phyloP scores from a whole-genome alignment of 1,140 invertebrate species.

The Hetaerina americana region DNA sequence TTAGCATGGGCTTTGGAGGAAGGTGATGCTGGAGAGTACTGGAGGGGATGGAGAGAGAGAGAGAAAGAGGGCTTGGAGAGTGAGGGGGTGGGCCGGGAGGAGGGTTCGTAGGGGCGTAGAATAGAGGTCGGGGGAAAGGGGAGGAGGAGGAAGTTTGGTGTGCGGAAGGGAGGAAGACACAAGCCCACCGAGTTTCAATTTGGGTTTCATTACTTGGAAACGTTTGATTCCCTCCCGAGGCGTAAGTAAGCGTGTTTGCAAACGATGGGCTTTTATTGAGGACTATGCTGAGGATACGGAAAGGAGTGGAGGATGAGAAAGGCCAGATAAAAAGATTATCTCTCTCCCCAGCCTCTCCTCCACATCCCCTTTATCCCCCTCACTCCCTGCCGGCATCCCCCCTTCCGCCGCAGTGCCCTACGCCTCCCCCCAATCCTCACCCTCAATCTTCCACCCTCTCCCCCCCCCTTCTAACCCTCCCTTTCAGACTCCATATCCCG shows the following conservation, averaged over 20 bases:
- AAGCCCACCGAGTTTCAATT: background rate
- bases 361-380: too few relatives aligned
- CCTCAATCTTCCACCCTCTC: too few relatives aligned
- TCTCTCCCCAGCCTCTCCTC: too few relatives aligned
- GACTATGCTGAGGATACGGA: background rate
- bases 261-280: background rate
- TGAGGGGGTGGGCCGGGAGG: background rate
- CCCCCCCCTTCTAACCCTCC: too few relatives aligned
- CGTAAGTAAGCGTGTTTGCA: background rate
- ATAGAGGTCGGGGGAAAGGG: background rate
- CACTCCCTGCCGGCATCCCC: too few relatives aligned
- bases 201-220: background rate
- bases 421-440: too few relatives aligned
- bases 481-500: too few relatives aligned
- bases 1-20: too few relatives aligned
- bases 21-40: background rate
- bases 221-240: background rate
- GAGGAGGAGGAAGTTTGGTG: background rate
- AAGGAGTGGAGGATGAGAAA: too few relatives aligned
- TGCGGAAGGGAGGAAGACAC: too few relatives aligned
- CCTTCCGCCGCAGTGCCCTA: too few relatives aligned
- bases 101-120: background rate
- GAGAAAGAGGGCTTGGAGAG: background rate
- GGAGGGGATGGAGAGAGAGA: background rate
- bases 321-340: background rate